Conservation (phyloP, 2,113 vertebrate genomes). For the Dendropsophus ebraccatus region DNA sequence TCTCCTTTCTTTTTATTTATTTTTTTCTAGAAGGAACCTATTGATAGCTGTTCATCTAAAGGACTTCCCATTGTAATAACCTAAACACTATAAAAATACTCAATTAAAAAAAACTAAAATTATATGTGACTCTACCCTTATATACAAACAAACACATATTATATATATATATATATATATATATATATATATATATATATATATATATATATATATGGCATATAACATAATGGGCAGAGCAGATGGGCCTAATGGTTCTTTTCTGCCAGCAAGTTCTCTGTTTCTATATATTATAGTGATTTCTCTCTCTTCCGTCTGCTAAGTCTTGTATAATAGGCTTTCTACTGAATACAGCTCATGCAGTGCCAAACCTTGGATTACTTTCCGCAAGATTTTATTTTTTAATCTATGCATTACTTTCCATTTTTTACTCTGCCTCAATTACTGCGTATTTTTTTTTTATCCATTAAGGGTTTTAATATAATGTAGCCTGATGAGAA, state of each 20-base stretch:
- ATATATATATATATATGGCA: neutral
- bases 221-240: neutral
- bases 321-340: constrained; percentile 39
- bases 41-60: no score
- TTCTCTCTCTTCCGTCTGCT: constrained; percentile 18
- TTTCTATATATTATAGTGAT: constrained; percentile 24
- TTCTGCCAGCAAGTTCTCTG: neutral
- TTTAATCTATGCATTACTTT: constrained; percentile 30
- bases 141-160: no score
- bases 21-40: no score
- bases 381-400: constrained; percentile 12
- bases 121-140: no score
- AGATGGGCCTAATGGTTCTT: constrained; percentile 11
- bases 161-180: neutral
- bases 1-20: no score
- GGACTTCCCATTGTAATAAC: no score
- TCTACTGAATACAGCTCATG: constrained; percentile 27
- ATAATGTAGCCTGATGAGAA: neutral
- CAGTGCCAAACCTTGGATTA: constrained; percentile 33
- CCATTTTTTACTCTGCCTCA: constrained; percentile 25
- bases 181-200: neutral
- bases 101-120: no score
- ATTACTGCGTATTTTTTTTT: constrained; percentile 1
- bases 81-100: no score
- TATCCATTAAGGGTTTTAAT: constrained; percentile 15